Evolutionary conservation across 35 echinoderm and acorn worm species (phyloP), one percentile per base, ranked within the genome.

Genomic region (Holothuria glaberrima): DNA sequence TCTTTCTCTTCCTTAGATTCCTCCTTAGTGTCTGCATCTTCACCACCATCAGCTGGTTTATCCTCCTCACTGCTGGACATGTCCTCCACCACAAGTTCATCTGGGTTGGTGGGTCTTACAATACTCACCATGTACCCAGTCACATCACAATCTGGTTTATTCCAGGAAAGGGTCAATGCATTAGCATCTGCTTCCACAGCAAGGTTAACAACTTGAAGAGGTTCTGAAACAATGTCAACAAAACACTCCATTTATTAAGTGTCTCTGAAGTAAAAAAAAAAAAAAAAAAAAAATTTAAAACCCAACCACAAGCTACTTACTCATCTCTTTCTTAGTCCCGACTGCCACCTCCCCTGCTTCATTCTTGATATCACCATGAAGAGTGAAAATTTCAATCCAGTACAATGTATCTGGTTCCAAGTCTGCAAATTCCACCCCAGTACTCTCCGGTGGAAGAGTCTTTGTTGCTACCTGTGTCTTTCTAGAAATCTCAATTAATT

Each of bases 111-210:
- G 31, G 73, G 58, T 86, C 56, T 63, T 48, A 95, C 22, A 59
- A 82, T 82, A 48, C 50, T 91, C 50, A 95, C 71, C 57, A 85
- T 75, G 58, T 92, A 95, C 64, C 90, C 94, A 4, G 72, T 89
- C 62, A 95, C 57, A 21, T 86, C 78, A 48, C 45, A 71, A 58
- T 89, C 94, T 41, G 94, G 94, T 63, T 79, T 85, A 29, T 48
- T 86, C 94, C 94, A 95, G 19, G 90, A 48, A 9, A 95, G 59
- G 9, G 87, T 90, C 45, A 95, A 45, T 22, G 79, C 46, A 22
- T 61, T 72, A 17, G 75, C 56, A 30, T 62, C 91, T 0, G 88
- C 56, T 48, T 92, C 67, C 19, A 65, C 30, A 4, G 68, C 52
- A 20, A 86, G 72, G 7, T 87, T 68, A 34, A 12, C 6, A 0